These are phyloP conservation scores for Crossaster papposus DNA, from an alignment of 53 echinoderm and acorn worm species.

Conservation along the genomic window DNA sequence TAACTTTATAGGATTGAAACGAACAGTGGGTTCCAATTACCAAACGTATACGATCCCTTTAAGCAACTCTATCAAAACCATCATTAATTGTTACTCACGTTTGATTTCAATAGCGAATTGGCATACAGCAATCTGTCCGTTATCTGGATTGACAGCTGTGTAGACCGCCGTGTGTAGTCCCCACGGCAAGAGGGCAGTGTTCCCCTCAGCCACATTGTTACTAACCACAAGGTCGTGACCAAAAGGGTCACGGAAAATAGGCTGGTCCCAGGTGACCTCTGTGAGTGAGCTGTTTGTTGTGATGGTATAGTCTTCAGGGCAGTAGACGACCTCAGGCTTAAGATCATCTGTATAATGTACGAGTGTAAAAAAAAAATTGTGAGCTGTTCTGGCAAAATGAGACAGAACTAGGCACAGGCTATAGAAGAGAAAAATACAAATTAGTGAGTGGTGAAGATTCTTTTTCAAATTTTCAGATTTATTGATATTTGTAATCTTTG, in stretches of 20 bases:
- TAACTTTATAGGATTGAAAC: too few relatives aligned
- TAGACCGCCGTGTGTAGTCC: conserved; percentile 57
- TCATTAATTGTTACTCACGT: conserved; percentile 56
- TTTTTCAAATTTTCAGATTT: too few relatives aligned
- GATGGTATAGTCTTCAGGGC: conserved; percentile 60
- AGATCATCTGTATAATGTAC: conserved; percentile 55
- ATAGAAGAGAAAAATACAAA: too few relatives aligned
- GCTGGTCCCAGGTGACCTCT: conserved; percentile 67
- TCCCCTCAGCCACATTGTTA: conserved; percentile 57
- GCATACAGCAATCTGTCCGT: conserved; percentile 63
- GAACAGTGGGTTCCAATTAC: too few relatives aligned
- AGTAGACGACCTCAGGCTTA: conserved; percentile 53
- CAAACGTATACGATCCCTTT: too few relatives aligned
- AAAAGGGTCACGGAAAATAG: conserved; percentile 65
- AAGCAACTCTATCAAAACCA: neutral
- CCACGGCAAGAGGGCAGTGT: conserved; percentile 47
- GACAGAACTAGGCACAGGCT: too few relatives aligned
- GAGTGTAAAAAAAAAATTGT: neutral
- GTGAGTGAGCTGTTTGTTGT: conserved; percentile 39
- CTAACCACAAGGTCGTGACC: conserved; percentile 69
- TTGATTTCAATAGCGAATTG: conserved; percentile 53
- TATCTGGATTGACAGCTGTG: conserved; percentile 63
- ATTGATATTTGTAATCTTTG: too few relatives aligned
- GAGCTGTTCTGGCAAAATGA: too few relatives aligned
- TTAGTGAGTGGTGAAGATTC: too few relatives aligned